These are phyloP conservation scores for Pagetopsis macropterus DNA, from an alignment of 2,797 vertebrate species.

Conservation along the genomic window DNA sequence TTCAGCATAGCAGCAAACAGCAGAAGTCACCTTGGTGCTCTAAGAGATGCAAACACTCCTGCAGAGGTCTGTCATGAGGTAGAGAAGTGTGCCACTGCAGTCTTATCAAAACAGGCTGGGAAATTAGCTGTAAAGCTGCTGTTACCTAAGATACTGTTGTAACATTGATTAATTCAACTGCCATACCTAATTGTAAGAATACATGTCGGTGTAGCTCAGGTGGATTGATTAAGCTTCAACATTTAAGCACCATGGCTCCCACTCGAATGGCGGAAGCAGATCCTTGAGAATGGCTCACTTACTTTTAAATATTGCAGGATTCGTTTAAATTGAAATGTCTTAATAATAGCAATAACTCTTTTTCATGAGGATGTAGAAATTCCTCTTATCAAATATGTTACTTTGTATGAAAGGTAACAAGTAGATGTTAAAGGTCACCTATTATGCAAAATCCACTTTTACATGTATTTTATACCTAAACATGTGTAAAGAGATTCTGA, in stretches of 20 bases:
- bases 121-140: conserved; percentile 6
- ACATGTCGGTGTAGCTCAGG: not conserved
- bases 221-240: not conserved
- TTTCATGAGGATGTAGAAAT: too few species aligned
- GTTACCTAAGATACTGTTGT: conserved; percentile 5
- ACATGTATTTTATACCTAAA: too few species aligned
- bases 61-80: conserved; percentile 43
- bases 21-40: conserved; percentile 74
- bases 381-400: too few species aligned
- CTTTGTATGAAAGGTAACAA: too few species aligned
- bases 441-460: too few species aligned
- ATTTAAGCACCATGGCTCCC: not conserved
- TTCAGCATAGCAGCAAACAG: conserved; percentile 59
- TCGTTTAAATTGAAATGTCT: too few species aligned
- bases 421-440: too few species aligned
- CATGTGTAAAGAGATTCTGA: too few species aligned
- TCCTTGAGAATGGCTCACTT: not conserved
- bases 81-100: conserved; percentile 45
- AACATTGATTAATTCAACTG: conserved; percentile 1
- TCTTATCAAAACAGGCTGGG: conserved; percentile 13
- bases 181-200: not conserved
- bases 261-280: not conserved
- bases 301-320: too few species aligned
- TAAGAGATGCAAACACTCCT: conserved; percentile 58
- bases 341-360: too few species aligned